Evolutionary conservation across 2,113 vertebrate genomes (phyloP), one percentile per base, ranked within the genome.

Genomic region (Nansenia antarctica): DNA sequence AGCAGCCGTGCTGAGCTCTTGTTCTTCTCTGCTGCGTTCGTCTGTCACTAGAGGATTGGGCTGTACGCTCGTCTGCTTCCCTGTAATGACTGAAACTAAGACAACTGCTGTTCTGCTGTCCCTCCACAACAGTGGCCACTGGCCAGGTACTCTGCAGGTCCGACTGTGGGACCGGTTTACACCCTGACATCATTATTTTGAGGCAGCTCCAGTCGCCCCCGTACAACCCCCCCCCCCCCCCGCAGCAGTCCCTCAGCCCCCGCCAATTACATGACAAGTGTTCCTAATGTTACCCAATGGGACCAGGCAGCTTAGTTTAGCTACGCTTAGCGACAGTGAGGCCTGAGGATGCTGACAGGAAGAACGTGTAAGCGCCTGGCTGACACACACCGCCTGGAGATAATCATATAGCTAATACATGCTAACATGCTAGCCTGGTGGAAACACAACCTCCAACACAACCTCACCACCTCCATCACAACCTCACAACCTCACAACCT

Each of bases 361-460:
- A 73, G 67, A 82, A 73, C 72, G 7, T 67, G 76, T 83, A 83
- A 81, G 83, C 81, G 78, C 64, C 58, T 8, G 11, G 31, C 65
- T 72, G 70, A 14, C 5, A 66, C 73, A 63, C 66, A 70, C 53
- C 26, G 70, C 57, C 65, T 24, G 58, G 26, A 27, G 71, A 53
- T 69, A 70, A 82, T 83, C 53, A 81, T 24, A 53, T 37, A 11
- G 5, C 11, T 5, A 6, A 5, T 37, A 6, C 35, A 37, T 27
- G 53, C 53, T 27, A 12, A 26, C 24, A 26, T 27, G 11, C 26
- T 24, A 55, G 3, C 22, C 24, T 11, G 5, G 35, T 5, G 35
- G 5, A 37, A 37, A 6, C 35, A 37, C 35, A 5, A 5, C 5
- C 35, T 9, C 5, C 11, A 6, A 37, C 35, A 37, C 35, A 37